Conservation (phyloP, 2,888 invertebrate species). For the Neoascia interrupta region DNA sequence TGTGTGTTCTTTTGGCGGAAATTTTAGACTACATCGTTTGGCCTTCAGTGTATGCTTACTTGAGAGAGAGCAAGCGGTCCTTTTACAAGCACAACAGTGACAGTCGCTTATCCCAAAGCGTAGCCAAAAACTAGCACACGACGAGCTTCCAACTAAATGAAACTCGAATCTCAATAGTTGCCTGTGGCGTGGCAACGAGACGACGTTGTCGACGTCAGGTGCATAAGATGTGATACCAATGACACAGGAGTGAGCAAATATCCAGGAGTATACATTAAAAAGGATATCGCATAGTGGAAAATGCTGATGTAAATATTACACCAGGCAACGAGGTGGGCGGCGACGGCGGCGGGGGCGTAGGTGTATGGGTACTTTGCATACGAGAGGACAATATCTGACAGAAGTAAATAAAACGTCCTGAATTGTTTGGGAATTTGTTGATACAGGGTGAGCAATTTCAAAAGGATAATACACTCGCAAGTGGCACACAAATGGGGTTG, state of each 20-base stretch:
- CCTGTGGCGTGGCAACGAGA: conserved; percentile 25
- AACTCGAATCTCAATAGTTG: conserved; percentile 50
- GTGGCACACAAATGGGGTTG: conserved; percentile 36
- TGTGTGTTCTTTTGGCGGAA: background rate
- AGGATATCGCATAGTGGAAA: conserved; percentile 40
- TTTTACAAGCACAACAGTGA: too few species aligned
- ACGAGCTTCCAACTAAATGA: conserved; percentile 56
- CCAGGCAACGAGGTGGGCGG: conserved; percentile 9
- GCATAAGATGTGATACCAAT: conserved; percentile 36
- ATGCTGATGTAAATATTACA: conserved; percentile 53
- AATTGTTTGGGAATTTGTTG: conserved; percentile 65
- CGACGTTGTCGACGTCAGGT: conserved; percentile 20
- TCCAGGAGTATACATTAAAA: conserved; percentile 49
- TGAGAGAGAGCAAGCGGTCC: too few species aligned
- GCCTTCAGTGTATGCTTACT: too few species aligned
- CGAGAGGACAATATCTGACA: conserved; percentile 56
- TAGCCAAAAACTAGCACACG: conserved; percentile 8
- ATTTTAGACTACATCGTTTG: conserved; percentile 21
- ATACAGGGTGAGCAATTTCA: conserved; percentile 54
- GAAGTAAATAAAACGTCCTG: conserved; percentile 63
- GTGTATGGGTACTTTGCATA: conserved; percentile 39
- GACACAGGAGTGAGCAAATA: conserved; percentile 55
- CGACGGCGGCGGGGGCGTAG: background rate
- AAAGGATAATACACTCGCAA: conserved; percentile 41
- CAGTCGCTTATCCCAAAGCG: conserved; percentile 6